A percentile compares a stretch with the other conserved stretches of the same genome.
Conservation (phyloP, 2,113 vertebrate species). For the Gavialis gangeticus region DNA sequence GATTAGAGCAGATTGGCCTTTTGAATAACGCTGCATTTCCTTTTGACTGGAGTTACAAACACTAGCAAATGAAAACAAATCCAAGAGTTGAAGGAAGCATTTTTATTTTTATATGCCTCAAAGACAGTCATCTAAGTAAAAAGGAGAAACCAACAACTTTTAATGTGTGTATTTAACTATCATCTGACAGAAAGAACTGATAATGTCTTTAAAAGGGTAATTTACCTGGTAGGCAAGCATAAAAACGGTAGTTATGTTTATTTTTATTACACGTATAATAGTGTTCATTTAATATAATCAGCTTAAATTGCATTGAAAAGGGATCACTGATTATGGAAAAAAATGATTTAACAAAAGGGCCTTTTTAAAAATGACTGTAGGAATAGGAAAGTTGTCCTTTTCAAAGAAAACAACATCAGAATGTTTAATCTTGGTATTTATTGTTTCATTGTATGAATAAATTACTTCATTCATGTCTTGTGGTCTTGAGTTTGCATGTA, state of each 20-base stretch:
- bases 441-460: slow-evolving; percentile 22
- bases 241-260: slow-evolving; percentile 37
- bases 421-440: slow-evolving; percentile 28
- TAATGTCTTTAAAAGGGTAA: slow-evolving; percentile 10
- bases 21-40: background rate
- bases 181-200: background rate
- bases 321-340: background rate
- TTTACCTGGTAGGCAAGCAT: slow-evolving; percentile 31
- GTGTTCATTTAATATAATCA: slow-evolving; percentile 26
- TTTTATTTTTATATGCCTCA: background rate
- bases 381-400: background rate
- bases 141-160: background rate
- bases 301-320: slow-evolving; percentile 39
- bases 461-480: background rate
- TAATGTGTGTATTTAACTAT: slow-evolving; percentile 7
- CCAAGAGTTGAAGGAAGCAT: background rate
- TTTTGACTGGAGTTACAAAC: background rate
- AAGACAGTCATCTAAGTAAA: background rate
- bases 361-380: slow-evolving; percentile 13
- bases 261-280: slow-evolving; percentile 43
- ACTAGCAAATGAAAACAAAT: background rate
- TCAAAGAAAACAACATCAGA: slow-evolving; percentile 32
- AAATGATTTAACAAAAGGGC: slow-evolving; percentile 27
- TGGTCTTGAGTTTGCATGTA: background rate
- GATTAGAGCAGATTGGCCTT: background rate